Conservation (phyloP, 2,797 vertebrate species). For the Periophthalmus magnuspinnatus region DNA sequence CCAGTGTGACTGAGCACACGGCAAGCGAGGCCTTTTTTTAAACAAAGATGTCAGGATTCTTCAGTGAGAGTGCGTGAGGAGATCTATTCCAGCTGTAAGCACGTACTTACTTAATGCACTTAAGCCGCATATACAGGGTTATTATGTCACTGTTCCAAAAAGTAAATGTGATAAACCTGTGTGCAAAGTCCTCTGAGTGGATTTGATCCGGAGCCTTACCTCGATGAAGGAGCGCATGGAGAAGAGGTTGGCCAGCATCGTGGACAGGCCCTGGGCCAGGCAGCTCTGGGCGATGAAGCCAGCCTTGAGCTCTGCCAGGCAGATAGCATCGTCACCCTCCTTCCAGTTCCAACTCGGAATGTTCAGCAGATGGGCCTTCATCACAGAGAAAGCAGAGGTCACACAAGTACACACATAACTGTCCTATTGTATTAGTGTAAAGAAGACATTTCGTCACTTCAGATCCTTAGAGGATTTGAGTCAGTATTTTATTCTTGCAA, state of each 20-base stretch:
- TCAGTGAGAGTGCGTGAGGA: conserved; percentile 39
- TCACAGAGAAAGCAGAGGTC: conserved; percentile 51
- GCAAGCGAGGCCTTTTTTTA: conserved; percentile 43
- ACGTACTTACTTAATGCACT: conserved; percentile 33
- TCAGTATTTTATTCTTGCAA: not conserved
- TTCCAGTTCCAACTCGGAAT: conserved; percentile 99
- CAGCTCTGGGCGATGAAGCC: conserved; percentile 99
- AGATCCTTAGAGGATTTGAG: not conserved
- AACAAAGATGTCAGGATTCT: conserved; percentile 56
- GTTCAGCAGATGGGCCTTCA: conserved; percentile 97
- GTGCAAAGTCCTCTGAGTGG: conserved; percentile 24
- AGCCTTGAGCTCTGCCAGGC: conserved; percentile 96
- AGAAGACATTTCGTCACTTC: not conserved
- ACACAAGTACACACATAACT: conserved; percentile 18
- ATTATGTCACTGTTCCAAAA: conserved; percentile 37
- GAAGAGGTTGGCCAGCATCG: conserved; percentile 99
- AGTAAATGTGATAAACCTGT: conserved; percentile 32
- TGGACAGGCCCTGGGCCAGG: conserved; percentile 98
- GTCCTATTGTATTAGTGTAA: not conserved
- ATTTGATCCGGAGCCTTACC: conserved; percentile 79
- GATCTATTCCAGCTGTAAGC: conserved; percentile 53
- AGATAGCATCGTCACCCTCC: conserved; percentile 98
- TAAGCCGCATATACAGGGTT: conserved; percentile 33
- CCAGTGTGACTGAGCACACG: conserved; percentile 63
- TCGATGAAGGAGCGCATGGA: conserved; percentile 99